Evolutionary conservation across 2,113 vertebrate species (phyloP).

Genomic region (Sarotherodon lohbergeri): DNA sequence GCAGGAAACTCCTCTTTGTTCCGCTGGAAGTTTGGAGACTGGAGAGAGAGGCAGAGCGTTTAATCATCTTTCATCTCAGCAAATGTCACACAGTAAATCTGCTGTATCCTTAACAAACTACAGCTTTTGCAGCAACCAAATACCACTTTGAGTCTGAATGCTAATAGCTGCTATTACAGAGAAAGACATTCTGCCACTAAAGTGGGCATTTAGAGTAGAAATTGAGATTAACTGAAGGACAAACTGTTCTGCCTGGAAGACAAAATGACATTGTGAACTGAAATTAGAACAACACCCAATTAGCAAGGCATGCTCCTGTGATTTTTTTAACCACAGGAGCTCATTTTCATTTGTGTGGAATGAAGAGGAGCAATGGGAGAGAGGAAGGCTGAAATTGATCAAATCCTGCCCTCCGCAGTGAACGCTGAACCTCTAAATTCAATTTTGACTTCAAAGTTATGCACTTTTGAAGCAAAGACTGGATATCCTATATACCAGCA

Average conservation of each 20-base stretch:
- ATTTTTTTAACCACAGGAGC: background rate
- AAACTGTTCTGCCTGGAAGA: background rate
- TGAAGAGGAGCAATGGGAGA: background rate
- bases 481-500: background rate
- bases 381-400: background rate
- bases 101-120: background rate
- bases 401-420: background rate
- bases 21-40: constrained; percentile 17
- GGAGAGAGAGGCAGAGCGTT: background rate
- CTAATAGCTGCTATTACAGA: background rate
- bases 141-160: background rate
- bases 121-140: background rate
- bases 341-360: background rate
- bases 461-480: background rate
- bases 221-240: background rate
- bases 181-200: background rate
- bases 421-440: background rate
- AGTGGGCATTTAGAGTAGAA: background rate
- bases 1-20: constrained; percentile 2
- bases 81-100: background rate
- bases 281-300: background rate
- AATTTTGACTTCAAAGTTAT: background rate
- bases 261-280: background rate
- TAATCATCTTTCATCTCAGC: background rate
- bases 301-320: background rate